Percentiles rank a stretch among this genome's conserved stretches.
phyloP scores from a whole-genome alignment of 2,797 vertebrate species.

The Leucoraja ocellata region DNA sequence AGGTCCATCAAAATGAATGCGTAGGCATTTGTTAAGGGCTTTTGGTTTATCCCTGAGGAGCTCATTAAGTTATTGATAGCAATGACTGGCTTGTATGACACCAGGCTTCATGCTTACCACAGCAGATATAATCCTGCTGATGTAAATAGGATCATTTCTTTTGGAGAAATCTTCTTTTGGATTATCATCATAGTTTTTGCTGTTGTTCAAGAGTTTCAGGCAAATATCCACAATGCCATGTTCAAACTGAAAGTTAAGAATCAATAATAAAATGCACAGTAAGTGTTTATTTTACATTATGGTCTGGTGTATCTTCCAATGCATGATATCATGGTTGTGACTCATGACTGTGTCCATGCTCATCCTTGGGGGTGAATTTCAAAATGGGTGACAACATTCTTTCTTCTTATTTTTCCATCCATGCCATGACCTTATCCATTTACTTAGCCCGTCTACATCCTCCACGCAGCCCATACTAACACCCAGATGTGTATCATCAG shows the following conservation, averaged over 20 bases:
- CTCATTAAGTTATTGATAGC: not conserved
- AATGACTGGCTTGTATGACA: not conserved
- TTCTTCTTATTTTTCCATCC: too few relatives aligned
- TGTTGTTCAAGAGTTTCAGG: conserved; percentile 58
- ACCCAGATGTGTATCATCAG: too few relatives aligned
- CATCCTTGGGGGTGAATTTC: too few relatives aligned
- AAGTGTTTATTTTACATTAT: not conserved
- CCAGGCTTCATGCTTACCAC: conserved; percentile 56
- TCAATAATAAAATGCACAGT: not conserved
- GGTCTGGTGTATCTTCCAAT: too few relatives aligned
- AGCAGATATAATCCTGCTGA: conserved; percentile 61
- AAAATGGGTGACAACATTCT: too few relatives aligned
- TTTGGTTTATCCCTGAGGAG: not conserved
- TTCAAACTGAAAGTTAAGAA: conserved; percentile 55
- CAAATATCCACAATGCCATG: conserved; percentile 54
- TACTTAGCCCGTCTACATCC: too few relatives aligned
- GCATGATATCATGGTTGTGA: not conserved
- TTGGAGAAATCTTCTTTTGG: conserved; percentile 52
- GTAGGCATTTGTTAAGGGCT: not conserved
- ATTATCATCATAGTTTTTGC: conserved; percentile 56
- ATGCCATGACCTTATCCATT: too few relatives aligned
- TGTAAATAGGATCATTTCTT: conserved; percentile 56
- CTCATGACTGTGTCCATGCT: too few relatives aligned
- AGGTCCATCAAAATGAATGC: not conserved
- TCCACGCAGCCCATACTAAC: too few relatives aligned